Percentiles rank a stretch among this genome's conserved stretches.
Conservation (phyloP, 2,888 invertebrate genomes). For the Mayetiola destructor region DNA sequence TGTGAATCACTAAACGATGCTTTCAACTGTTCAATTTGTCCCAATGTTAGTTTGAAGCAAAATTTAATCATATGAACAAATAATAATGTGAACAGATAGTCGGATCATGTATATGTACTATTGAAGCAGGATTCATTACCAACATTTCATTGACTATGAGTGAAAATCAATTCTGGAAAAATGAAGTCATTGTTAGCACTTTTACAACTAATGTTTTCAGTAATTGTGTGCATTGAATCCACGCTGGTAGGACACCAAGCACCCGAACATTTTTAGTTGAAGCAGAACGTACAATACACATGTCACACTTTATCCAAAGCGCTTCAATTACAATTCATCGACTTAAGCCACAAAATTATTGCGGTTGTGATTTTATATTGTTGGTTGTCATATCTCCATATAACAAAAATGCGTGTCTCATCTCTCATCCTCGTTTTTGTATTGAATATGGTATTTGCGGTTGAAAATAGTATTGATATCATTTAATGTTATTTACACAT, state of each 20-base stretch:
- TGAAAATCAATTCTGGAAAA: no score
- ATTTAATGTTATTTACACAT: slow-evolving; percentile 15
- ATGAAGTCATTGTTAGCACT: no score
- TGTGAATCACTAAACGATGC: slow-evolving; percentile 1
- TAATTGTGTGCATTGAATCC: no score
- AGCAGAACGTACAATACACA: no score
- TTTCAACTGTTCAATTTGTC: slow-evolving; percentile 3
- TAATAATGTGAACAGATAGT: neutral
- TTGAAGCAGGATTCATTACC: no score
- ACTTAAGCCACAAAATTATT: slow-evolving; percentile 8
- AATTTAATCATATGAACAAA: slow-evolving; percentile 1
- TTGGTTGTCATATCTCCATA: slow-evolving; percentile 8
- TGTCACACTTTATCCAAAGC: no score
- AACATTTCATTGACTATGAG: no score
- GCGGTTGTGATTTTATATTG: slow-evolving; percentile 10
- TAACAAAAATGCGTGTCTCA: neutral
- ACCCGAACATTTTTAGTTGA: no score
- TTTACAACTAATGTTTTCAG: no score
- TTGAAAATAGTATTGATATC: slow-evolving; percentile 11
- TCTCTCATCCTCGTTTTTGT: neutral
- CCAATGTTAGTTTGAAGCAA: no score
- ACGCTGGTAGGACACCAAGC: no score
- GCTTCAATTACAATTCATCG: slow-evolving; percentile 6
- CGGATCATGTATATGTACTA: no score
- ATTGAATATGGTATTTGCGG: slow-evolving; percentile 1